Conservation (phyloP, 2,888 invertebrate species). For the Phymatocera aterrima region DNA sequence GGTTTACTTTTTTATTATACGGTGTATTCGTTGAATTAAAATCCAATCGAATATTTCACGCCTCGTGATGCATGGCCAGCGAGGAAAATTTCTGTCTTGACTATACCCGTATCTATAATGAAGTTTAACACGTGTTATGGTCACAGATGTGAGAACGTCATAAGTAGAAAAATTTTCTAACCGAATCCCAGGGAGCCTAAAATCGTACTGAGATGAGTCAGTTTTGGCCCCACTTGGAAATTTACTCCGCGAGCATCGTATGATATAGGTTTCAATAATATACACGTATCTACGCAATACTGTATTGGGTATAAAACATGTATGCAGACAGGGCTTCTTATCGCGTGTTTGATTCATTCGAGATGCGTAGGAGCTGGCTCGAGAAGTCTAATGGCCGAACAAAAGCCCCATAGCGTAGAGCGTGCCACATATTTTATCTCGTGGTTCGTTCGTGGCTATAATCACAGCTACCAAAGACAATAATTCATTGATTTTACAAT, state of each 20-base stretch:
- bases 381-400: constrained; percentile 37
- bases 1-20: not conserved
- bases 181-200: no score
- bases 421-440: constrained; percentile 14
- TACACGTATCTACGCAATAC: not conserved
- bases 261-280: no score
- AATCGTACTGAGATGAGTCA: no score
- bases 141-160: no score
- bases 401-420: constrained; percentile 19
- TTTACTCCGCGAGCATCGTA: no score
- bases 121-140: no score
- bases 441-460: not conserved
- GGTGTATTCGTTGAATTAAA: not conserved
- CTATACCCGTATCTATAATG: no score
- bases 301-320: not conserved
- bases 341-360: constrained; percentile 29
- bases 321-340: constrained; percentile 9
- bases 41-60: not conserved
- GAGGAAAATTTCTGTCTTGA: not conserved
- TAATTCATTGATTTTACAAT: not conserved
- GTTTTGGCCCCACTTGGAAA: not conserved
- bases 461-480: not conserved
- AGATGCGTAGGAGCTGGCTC: constrained; percentile 22
- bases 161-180: no score
- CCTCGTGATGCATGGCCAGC: no score